Evolutionary conservation across 2,113 vertebrate genomes (phyloP).

Genomic region (Oncorhynchus nerka): DNA sequence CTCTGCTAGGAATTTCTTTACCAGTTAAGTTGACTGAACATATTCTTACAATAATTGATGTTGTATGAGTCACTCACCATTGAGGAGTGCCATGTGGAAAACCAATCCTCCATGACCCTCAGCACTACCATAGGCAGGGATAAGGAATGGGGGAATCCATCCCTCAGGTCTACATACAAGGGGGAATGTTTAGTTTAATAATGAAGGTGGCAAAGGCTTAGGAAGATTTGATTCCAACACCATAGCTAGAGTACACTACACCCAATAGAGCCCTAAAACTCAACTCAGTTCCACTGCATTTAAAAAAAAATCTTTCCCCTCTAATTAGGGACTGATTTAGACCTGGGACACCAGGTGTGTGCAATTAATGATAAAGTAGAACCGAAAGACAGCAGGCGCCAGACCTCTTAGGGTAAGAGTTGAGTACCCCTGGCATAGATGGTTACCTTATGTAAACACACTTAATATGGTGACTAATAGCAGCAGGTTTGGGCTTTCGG

Average conservation of each 20-base stretch:
- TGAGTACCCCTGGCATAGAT: no score
- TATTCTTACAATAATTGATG: no score
- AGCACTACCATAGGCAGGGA: conserved; percentile 40
- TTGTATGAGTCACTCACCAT: conserved; percentile 47
- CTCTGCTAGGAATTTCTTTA: background rate
- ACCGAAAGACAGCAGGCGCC: no score
- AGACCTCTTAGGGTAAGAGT: no score
- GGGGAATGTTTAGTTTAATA: background rate
- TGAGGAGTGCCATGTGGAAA: conserved; percentile 70
- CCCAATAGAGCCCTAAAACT: background rate
- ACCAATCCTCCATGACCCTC: conserved; percentile 54
- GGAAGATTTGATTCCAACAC: background rate
- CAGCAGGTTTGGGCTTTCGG: conserved; percentile 25
- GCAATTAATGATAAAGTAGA: no score
- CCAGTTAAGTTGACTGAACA: no score
- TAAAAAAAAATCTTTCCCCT: no score
- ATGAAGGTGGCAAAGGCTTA: background rate
- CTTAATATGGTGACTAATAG: conserved; percentile 44
- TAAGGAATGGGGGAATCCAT: conserved; percentile 41
- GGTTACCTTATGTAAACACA: conserved; percentile 60
- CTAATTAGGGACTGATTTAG: no score
- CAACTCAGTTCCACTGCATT: no score
- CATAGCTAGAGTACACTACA: background rate
- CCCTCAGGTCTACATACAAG: conserved; percentile 25
- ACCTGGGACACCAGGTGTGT: no score